Percentiles rank a stretch among this genome's conserved stretches.
Conservation (phyloP, 2,888 invertebrate species). For the Ornithoptera alexandrae region DNA sequence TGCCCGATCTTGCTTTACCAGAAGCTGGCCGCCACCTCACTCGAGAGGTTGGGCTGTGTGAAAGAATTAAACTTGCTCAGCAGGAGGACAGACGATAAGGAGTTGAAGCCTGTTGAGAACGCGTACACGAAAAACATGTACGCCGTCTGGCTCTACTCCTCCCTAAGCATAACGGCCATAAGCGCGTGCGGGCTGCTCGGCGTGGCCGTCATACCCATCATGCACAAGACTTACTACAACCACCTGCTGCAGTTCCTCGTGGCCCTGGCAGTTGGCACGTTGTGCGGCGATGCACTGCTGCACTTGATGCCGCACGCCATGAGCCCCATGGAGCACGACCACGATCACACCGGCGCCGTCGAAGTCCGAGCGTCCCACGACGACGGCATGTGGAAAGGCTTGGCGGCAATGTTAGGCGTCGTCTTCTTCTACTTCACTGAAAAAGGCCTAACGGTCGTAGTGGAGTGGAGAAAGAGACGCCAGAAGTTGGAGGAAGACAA, state of each 20-base stretch:
- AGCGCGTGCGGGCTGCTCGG: slow-evolving; percentile 93
- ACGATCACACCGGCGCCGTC: slow-evolving; percentile 39
- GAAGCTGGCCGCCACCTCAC: slow-evolving; percentile 76
- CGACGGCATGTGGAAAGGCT: slow-evolving; percentile 90
- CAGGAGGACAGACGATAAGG: slow-evolving; percentile 37
- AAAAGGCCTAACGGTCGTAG: slow-evolving; percentile 87
- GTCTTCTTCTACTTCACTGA: slow-evolving; percentile 95
- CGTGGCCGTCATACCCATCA: slow-evolving; percentile 93
- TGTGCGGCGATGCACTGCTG: slow-evolving; percentile 94
- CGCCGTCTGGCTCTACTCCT: slow-evolving; percentile 91
- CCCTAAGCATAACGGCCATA: slow-evolving; percentile 88
- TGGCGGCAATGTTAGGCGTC: slow-evolving; percentile 89
- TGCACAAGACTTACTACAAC: slow-evolving; percentile 93
- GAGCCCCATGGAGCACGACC: slow-evolving; percentile 56
- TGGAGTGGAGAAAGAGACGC: slow-evolving; percentile 88
- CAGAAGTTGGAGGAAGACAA: slow-evolving; percentile 84
- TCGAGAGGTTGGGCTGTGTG: slow-evolving; percentile 80
- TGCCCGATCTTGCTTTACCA: slow-evolving; percentile 86
- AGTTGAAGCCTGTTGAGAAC: slow-evolving; percentile 38
- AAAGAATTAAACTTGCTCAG: slow-evolving; percentile 50
- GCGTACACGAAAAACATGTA: slow-evolving; percentile 60
- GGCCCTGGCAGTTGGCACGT: slow-evolving; percentile 94
- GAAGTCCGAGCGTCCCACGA: slow-evolving; percentile 71
- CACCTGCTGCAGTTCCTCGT: slow-evolving; percentile 94
- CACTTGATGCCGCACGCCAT: slow-evolving; percentile 94